A percentile compares a stretch with the other conserved stretches of the same genome.
Evolutionary conservation across 2,888 invertebrate genomes (phyloP).

Genomic region (Xanthorhoe spadicearia): DNA sequence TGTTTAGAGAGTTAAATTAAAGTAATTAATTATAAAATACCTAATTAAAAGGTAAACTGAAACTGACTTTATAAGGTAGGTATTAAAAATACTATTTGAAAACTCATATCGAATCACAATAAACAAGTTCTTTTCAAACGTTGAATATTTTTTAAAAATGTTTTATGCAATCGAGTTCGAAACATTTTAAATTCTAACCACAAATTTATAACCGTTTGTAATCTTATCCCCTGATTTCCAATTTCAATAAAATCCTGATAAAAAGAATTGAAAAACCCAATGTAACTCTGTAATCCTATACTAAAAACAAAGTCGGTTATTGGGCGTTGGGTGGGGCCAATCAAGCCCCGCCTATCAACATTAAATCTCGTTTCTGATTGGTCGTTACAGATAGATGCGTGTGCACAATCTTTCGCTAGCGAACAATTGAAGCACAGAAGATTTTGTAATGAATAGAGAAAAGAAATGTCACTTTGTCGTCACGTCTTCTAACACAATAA

Average conservation of each 20-base stretch:
- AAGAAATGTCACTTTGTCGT: not conserved
- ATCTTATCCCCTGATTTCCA: constrained; percentile 55
- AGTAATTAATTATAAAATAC: too few species aligned
- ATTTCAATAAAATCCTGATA: constrained; percentile 62
- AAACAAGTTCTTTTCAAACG: not conserved
- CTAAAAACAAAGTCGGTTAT: constrained; percentile 57
- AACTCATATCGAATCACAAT: too few species aligned
- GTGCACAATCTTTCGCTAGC: constrained; percentile 61
- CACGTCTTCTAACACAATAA: not conserved
- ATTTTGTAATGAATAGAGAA: constrained; percentile 12
- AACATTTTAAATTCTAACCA: constrained; percentile 42
- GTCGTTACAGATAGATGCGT: constrained; percentile 60
- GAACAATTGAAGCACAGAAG: constrained; percentile 68
- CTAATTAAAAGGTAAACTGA: too few species aligned
- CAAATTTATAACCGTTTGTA: constrained; percentile 55
- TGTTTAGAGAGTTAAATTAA: too few species aligned
- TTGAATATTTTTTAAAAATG: not conserved
- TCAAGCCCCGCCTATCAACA: constrained; percentile 59
- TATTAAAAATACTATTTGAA: too few species aligned
- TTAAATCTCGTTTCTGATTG: constrained; percentile 64
- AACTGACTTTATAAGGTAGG: too few species aligned
- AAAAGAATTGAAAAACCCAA: constrained; percentile 55
- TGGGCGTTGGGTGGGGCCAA: constrained; percentile 68
- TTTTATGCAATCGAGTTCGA: constrained; percentile 13
- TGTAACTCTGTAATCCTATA: constrained; percentile 70